phyloP scores from a whole-genome alignment of 2,888 invertebrate genomes.

The Callinectes sapidus region DNA sequence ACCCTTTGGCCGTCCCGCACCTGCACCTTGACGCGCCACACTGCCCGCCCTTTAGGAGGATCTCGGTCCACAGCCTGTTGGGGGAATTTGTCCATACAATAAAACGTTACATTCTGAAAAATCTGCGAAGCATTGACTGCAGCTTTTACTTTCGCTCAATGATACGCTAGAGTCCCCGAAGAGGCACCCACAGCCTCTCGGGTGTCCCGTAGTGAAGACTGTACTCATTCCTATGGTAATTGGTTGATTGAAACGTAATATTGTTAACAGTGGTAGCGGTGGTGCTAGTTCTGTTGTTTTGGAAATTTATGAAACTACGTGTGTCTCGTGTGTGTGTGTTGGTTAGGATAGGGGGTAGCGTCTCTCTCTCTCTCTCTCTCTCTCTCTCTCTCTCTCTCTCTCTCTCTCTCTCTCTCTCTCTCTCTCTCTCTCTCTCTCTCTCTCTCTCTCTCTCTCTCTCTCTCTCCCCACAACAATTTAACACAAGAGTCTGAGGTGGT shows the following conservation, averaged over 20 bases:
- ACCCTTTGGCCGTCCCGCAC: constrained; percentile 56
- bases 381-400: not conserved
- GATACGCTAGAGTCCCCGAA: not conserved
- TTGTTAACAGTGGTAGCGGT: not conserved
- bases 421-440: not conserved
- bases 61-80: constrained; percentile 58
- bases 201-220: not conserved
- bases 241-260: constrained; percentile 25
- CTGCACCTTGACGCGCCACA: constrained; percentile 55
- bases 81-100: not conserved
- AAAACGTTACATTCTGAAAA: not conserved
- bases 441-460: not conserved
- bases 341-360: not conserved
- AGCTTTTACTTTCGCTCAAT: not conserved
- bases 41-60: constrained; percentile 41
- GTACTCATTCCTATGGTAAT: constrained; percentile 3
- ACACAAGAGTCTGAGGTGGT: not conserved
- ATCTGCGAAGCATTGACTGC: not conserved
- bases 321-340: not conserved
- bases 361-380: too few relatives aligned
- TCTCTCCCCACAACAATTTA: not conserved
- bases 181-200: not conserved
- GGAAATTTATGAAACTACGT: not conserved
- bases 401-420: not conserved
- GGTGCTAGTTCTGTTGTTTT: not conserved